phyloP scores from a whole-genome alignment of 1,140 invertebrate genomes.

The Brachionus sp. region DNA sequence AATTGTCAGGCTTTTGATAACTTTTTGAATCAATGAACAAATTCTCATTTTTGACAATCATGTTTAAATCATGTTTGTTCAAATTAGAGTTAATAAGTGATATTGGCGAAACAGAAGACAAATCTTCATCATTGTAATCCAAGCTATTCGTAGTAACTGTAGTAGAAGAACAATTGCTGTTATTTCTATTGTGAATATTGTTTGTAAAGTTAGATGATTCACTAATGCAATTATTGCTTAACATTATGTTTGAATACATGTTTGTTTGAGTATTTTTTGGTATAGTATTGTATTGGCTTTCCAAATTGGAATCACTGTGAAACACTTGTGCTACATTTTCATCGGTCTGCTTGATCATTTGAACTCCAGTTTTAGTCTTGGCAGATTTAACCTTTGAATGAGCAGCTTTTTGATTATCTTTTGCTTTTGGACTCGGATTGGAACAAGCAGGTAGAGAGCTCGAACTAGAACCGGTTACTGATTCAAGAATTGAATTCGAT shows the following conservation, averaged over 20 bases:
- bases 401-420: background rate
- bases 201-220: background rate
- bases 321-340: background rate
- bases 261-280: background rate
- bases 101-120: slow-evolving; percentile 1
- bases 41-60: background rate
- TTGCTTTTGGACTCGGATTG: background rate
- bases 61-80: background rate
- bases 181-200: slow-evolving; percentile 10
- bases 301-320: background rate
- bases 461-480: background rate
- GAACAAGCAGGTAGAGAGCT: background rate
- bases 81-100: slow-evolving; percentile 10
- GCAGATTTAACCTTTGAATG: background rate
- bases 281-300: no score
- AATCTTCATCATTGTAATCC: slow-evolving; percentile 17
- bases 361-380: background rate
- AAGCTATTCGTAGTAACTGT: slow-evolving; percentile 10
- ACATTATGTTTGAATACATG: background rate
- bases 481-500: background rate
- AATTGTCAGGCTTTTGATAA: background rate
- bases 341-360: background rate
- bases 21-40: background rate
- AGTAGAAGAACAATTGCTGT: slow-evolving; percentile 21
- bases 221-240: background rate